Evolutionary conservation across 2,797 vertebrate species (phyloP).

Genomic region (Gymnocypris eckloni): DNA sequence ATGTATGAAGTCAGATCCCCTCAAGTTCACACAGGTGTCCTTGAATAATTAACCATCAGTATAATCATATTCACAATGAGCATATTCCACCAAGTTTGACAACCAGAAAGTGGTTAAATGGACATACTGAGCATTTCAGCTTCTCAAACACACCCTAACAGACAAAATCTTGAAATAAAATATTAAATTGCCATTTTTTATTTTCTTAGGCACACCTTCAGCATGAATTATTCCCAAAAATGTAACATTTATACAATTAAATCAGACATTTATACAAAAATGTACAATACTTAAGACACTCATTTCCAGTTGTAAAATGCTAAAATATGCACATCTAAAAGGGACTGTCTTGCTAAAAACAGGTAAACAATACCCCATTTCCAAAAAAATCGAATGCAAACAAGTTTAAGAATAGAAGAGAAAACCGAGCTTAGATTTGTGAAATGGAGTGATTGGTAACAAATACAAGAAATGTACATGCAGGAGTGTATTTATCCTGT

Average conservation of each 20-base stretch:
- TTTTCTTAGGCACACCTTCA: background rate
- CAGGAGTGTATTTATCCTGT: background rate
- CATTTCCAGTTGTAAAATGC: constrained; percentile 22
- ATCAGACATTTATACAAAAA: constrained; percentile 38
- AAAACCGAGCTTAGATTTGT: background rate
- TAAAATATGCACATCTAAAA: constrained; percentile 30
- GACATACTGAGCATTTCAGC: background rate
- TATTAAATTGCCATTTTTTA: background rate
- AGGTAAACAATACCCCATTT: background rate
- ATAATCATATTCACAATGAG: background rate
- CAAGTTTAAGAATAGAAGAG: background rate
- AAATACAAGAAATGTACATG: background rate
- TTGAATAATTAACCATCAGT: background rate
- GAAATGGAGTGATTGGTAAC: background rate
- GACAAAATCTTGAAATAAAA: background rate
- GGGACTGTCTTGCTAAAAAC: background rate
- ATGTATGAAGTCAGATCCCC: background rate
- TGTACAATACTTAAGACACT: constrained; percentile 21
- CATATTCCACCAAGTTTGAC: background rate
- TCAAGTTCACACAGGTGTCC: background rate
- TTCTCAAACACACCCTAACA: background rate
- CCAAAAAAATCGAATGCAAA: background rate
- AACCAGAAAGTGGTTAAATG: background rate
- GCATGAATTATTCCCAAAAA: background rate
- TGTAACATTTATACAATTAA: background rate